phyloP scores from a whole-genome alignment of 2,888 invertebrate genomes.

The Papilio elwesi region DNA sequence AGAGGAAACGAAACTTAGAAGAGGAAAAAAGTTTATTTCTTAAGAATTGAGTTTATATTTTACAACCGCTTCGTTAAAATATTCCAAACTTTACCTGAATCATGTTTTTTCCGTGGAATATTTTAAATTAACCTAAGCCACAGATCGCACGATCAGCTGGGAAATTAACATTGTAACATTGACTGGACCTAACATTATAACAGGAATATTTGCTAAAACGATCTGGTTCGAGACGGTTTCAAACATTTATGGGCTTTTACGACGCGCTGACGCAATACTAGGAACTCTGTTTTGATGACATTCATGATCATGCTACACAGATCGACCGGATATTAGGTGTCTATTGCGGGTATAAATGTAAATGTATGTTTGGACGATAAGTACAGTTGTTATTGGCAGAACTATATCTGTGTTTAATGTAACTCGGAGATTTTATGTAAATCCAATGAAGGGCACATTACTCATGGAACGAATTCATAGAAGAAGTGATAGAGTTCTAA shows the following conservation, averaged over 20 bases:
- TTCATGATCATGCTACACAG: conserved; percentile 4
- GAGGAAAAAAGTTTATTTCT: not conserved
- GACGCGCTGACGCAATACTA: conserved; percentile 13
- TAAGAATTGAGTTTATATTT: not conserved
- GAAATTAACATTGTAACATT: too few relatives aligned
- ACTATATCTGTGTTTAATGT: not conserved
- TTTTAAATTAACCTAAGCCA: too few relatives aligned
- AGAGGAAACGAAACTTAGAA: not conserved
- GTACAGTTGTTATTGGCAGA: not conserved
- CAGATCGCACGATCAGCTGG: too few relatives aligned
- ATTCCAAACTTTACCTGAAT: not conserved
- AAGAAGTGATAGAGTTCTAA: too few relatives aligned
- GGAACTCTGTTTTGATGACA: conserved; percentile 5
- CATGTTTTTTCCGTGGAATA: not conserved
- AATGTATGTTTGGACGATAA: not conserved
- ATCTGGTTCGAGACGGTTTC: conserved; percentile 3
- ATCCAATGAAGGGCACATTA: too few relatives aligned
- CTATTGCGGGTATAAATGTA: not conserved
- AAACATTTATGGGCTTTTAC: not conserved
- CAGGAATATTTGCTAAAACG: conserved; percentile 2
- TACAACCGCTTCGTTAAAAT: not conserved
- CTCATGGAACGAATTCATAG: too few relatives aligned
- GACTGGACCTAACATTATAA: not conserved
- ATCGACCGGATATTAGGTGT: not conserved
- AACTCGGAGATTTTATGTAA: too few relatives aligned